phyloP scores from a whole-genome alignment of 2,113 vertebrate genomes.

The Herpetotheres cachinnans region DNA sequence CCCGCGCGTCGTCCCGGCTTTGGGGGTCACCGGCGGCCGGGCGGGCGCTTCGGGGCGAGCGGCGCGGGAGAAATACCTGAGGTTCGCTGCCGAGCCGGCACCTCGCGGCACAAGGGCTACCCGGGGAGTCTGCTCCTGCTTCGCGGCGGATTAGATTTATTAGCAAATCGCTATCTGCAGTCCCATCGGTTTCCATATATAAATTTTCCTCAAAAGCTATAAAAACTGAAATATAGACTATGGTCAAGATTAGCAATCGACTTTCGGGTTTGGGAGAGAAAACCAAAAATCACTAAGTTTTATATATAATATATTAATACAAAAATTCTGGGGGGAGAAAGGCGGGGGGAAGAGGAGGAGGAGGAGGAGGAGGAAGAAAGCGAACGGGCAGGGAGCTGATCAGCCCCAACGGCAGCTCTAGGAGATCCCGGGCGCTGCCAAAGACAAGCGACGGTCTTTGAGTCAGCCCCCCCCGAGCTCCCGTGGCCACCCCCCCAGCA shows the following conservation, averaged over 20 bases:
- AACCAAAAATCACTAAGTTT: not conserved
- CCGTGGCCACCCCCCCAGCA: not conserved
- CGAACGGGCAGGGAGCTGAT: not conserved
- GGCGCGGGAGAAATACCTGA: not conserved
- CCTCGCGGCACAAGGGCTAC: too few relatives aligned
- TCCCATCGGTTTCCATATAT: not conserved
- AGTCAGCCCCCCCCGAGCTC: not conserved
- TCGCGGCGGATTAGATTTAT: not conserved
- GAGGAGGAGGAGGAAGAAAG: not conserved
- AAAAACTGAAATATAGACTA: not conserved
- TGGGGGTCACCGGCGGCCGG: too few relatives aligned
- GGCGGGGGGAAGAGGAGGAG: not conserved
- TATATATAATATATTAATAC: not conserved
- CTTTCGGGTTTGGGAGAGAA: not conserved
- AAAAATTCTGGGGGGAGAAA: not conserved
- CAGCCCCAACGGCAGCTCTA: not conserved
- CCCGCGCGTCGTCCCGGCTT: too few relatives aligned
- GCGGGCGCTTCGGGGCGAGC: too few relatives aligned
- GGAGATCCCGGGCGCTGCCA: not conserved
- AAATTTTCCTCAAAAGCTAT: not conserved
- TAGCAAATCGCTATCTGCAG: not conserved
- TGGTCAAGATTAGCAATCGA: not conserved
- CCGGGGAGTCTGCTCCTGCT: not conserved
- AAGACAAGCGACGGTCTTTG: not conserved
- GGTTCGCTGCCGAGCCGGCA: not conserved